Base-by-base conservation (phyloP, 1,140 invertebrate genomes). In the Musca vetustissima region DNA sequence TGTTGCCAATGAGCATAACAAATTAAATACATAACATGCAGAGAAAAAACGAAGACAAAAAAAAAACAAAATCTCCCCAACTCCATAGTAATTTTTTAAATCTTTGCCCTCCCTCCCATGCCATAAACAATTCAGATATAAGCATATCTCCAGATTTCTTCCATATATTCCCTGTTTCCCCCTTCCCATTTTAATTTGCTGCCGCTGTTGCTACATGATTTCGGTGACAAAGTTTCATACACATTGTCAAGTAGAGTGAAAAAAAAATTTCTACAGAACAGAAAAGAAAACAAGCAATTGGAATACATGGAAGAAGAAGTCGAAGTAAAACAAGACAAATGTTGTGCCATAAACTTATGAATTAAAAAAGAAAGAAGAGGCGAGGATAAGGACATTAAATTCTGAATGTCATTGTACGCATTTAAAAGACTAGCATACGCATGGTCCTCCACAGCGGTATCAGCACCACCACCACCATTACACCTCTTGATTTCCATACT, bases 121-220 rank as follows among this genome's bases (percentile, higher is more conserved):
- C 36, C 6, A 43, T 7, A 43, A 43, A 43, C 36, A 43, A 43
- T 43, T 43, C 36, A 43, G 13, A 43, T 43, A 43, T 43, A 43
- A 43, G 36, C 36, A 43, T 43, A 43, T 43, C 36, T 43, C 13
- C 6, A 43, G 36, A 43, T 43, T 43, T 43, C 6, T 43, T 43
- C 8, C 13, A 9, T 43, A 9, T 43, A 9, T 43, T 43, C 1
- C 13, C 13, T 43, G 6, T 6, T 43, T 43, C 36, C 7, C n/a
- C n/a, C n/a, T n/a, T n/a, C n/a, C n/a, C n/a, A n/a, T 43, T 43
- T 43, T 43, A 4, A 43, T 43, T 61, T 61, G 32, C 57, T 61
- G 17, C n/a, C n/a, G n/a, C n/a, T n/a, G n/a, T n/a, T n/a, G n/a
- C n/a, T 61, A 61, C 57, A 61, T 32, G 57, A 61, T 61, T 61